phyloP scores from a whole-genome alignment of 2,888 invertebrate genomes.

The Maniola hyperantus region DNA sequence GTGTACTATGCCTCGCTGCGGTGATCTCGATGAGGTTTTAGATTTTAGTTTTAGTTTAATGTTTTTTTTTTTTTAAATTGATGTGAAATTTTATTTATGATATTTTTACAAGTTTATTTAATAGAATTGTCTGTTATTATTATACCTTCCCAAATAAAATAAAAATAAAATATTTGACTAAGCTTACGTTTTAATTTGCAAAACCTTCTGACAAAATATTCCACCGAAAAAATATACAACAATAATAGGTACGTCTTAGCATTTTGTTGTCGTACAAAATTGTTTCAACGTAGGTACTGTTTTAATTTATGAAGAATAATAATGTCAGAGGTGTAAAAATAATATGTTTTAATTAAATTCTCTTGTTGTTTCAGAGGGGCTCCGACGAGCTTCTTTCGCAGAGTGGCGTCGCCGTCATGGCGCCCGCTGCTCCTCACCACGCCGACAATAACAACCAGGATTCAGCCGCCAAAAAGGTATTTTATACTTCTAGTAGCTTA shows the following conservation, averaged over 20 bases:
- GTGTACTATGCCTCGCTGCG: no score
- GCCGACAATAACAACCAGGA: slow-evolving; percentile 96
- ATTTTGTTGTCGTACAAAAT: slow-evolving; percentile 11
- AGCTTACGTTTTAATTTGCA: background rate
- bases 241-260: background rate
- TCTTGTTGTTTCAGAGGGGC: slow-evolving; percentile 89
- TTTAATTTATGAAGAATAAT: slow-evolving; percentile 9
- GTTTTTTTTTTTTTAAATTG: no score
- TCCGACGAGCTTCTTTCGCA: slow-evolving; percentile 98
- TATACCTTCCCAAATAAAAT: no score
- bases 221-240: background rate
- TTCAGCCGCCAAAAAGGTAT: slow-evolving; percentile 95
- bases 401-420: slow-evolving; percentile 96
- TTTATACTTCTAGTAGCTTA: no score
- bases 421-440: slow-evolving; percentile 94
- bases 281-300: background rate
- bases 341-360: slow-evolving; percentile 28
- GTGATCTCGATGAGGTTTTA: no score
- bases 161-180: no score
- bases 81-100: no score
- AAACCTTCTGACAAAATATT: background rate
- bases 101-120: no score
- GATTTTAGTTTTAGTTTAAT: no score
- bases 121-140: no score
- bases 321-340: slow-evolving; percentile 6